Base-by-base conservation (phyloP, 1,140 invertebrate species). In the Calycopis cecrops region DNA sequence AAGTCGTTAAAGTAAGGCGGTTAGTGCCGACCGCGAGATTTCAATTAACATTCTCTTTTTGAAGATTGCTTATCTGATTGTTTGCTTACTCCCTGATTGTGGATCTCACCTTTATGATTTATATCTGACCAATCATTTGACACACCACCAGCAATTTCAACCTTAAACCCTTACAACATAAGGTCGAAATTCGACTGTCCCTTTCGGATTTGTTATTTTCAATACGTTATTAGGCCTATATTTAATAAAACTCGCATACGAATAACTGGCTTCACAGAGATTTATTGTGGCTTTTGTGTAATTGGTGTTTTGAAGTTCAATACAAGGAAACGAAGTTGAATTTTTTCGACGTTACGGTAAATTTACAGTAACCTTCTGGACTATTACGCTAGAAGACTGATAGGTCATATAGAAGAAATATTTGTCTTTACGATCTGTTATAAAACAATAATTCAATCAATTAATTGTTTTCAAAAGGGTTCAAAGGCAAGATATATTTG, bases 21-120 rank as follows among this genome's bases (percentile, higher is more conserved):
- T 56, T 63, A 47, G 53, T 58, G 38, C 42, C 57, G 52, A 63
- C 64, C 67, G 59, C 57, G 55, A 62, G 56, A 62, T 67, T 67
- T 69, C 67, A 69, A 69, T 69, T 69, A 69, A 69, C 59, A 59
- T 69, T 69, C 67, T 64, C 67, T 69, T 69, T 69, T 69, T 67
- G 62, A 67, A 64, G 67, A 69, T 69, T 64, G 62, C 62, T 64
- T 69, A 67, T 69, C 67, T 60, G 48, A 50, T 50, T 50, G 48
- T 50, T 50, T 50, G 48, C 48, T 50, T 50, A 28, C 21, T 28
- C 21, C 6, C 42, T 65, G 63, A 65, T 69, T 60, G 63, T 65
- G 59, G 60, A 68, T 70, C 60, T 60, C 60, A 59, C 62, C 58
- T 62, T 55, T 58, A 65, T 68, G 68, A 67, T 70, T 70, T 70